A percentile compares a stretch with the other conserved stretches of the same genome.
Conservation (phyloP, 2,113 vertebrate genomes). For the Sylvilagus bachmani region DNA sequence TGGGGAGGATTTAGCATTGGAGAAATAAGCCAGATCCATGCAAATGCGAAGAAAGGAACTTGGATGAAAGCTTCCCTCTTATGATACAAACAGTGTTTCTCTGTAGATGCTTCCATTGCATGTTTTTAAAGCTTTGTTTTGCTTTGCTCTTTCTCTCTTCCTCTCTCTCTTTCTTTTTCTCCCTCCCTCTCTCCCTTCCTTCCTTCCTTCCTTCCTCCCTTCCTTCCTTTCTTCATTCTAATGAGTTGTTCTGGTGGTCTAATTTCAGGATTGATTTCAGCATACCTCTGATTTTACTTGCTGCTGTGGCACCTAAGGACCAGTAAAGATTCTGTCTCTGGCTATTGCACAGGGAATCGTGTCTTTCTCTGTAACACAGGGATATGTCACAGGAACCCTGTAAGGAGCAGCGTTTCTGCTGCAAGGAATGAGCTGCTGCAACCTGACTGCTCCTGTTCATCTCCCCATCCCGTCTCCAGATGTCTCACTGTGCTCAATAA, state of each 20-base stretch:
- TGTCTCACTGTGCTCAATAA: background rate
- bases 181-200: too few relatives aligned
- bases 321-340: background rate
- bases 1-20: constrained; percentile 9
- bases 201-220: background rate
- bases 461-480: background rate
- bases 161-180: too few relatives aligned
- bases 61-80: constrained; percentile 13
- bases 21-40: constrained; percentile 31
- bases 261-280: background rate
- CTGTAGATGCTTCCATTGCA: background rate
- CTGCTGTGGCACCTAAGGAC: background rate
- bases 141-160: too few relatives aligned
- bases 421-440: fast-evolving
- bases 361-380: background rate
- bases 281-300: background rate
- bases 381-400: background rate
- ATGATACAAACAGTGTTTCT: constrained; percentile 52
- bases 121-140: background rate
- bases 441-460: background rate
- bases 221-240: background rate
- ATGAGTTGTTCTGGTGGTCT: background rate
- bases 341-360: fast-evolving
- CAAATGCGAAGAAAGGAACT: background rate
- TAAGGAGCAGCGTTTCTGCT: background rate